Base-by-base conservation (phyloP, 1,140 invertebrate genomes). In the Drosophila asahinai region DNA sequence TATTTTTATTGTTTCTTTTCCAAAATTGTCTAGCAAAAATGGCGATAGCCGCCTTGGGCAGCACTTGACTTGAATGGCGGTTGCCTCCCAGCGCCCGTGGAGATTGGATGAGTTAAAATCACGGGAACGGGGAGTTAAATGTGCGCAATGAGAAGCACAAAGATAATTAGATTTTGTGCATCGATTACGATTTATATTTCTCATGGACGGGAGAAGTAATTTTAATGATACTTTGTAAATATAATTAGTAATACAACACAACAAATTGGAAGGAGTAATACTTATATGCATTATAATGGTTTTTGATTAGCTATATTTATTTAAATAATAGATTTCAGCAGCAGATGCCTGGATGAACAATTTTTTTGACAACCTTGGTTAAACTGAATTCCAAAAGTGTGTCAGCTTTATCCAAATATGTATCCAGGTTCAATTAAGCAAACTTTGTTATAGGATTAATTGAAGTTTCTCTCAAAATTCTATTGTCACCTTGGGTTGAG, bases 1-100 rank as follows among this genome's bases (percentile, higher is more conserved):
- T 87, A 78, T 83, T 89, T 87, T 83, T 78, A 84, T 89, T 84
- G 84, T 89, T 74, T 78, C 68, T 81, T 62, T 55, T 89, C 77
- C 83, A 84, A 87, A 87, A 87, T 87, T 89, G 84, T 87, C 83
- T 84, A 78, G 74, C 84, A 81, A 78, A 89, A 87, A 78, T 75
- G 62, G 52, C 83, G 81, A 83, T 87, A 71, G 73, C 73, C 65
- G 68, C 80, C 68, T 63, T 38, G 80, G 80, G 77, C 68, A 51
- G 57, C 71, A 64, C 82, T 84, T 81, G 80, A 48, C 59, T 58
- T 27, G 73, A 73, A 77, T 33, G 64, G 38, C 33, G 62, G n/a
- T 30, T 68, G 62, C 14, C 36, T 14, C 33, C 36, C 45, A 38
- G 14, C 33, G 5, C 6, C 17, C n/a, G 33, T 40, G 33, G n/a